phyloP scores from a whole-genome alignment of 2,113 vertebrate genomes.

The Catharus fuscescens region DNA sequence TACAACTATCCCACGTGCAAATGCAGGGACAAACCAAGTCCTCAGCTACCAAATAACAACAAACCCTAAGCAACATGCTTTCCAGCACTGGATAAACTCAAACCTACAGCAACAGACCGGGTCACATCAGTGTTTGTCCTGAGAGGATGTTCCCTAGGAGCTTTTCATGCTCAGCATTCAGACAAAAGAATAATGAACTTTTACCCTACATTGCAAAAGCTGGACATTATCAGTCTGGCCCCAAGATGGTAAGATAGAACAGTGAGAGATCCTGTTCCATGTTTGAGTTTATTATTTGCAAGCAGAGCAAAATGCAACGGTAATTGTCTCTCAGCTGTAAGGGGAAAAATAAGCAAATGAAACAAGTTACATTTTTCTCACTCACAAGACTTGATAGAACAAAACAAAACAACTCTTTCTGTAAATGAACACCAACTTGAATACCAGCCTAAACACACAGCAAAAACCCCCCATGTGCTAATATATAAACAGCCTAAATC shows the following conservation, averaged over 20 bases:
- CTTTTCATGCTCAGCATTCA: neutral
- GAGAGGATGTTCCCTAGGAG: neutral
- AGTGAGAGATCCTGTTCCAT: neutral
- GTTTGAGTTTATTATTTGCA: neutral
- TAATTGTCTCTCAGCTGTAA: neutral
- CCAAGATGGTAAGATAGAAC: neutral
- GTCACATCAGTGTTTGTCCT: neutral
- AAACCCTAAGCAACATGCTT: neutral
- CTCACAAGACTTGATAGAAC: neutral
- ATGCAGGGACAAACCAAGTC: neutral
- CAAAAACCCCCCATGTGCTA: rapidly evolving
- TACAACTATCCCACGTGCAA: rapidly evolving
- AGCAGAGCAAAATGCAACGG: neutral
- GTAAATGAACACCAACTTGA: neutral
- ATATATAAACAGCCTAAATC: neutral
- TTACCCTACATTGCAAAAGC: rapidly evolving
- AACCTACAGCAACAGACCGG: neutral
- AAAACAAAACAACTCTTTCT: neutral
- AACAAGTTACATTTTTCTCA: rapidly evolving
- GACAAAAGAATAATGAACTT: neutral
- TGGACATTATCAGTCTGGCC: neutral
- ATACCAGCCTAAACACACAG: neutral
- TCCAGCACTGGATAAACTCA: neutral
- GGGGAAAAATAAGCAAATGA: neutral
- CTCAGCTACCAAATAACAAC: neutral